These are phyloP conservation scores for Ceratitis capitata DNA, from an alignment of 1,140 invertebrate species.

Conservation along the genomic window DNA sequence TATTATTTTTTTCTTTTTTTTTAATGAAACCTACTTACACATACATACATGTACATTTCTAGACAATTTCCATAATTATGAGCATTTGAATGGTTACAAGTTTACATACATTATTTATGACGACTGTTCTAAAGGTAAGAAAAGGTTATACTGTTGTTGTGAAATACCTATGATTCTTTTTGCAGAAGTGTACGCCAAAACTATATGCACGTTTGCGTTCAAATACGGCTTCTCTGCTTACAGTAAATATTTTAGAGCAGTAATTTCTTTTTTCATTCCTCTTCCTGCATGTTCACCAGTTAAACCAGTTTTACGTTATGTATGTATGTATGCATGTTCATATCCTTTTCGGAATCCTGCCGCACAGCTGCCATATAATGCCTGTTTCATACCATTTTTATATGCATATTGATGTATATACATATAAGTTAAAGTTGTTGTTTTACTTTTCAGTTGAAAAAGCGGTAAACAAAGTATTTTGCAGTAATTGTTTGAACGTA, in stretches of 20 bases:
- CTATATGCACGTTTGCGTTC: background rate
- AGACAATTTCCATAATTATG: background rate
- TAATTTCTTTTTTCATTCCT: background rate
- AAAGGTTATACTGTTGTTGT: background rate
- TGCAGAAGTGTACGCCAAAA: background rate
- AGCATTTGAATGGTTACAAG: background rate
- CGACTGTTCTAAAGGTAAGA: background rate
- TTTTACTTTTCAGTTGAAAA: no score
- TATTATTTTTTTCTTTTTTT: no score
- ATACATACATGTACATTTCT: background rate
- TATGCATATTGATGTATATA: no score
- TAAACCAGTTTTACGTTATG: background rate
- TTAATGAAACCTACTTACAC: background rate
- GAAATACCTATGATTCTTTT: constrained; percentile 10
- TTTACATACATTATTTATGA: background rate
- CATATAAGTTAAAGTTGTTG: no score
- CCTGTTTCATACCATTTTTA: no score
- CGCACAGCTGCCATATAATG: background rate
- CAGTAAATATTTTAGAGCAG: no score
- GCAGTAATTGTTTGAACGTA: background rate
- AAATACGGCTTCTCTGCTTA: no score
- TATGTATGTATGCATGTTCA: background rate
- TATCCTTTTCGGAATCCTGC: background rate
- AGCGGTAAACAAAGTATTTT: no score
- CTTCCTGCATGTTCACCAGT: background rate